phyloP scores from a whole-genome alignment of 2,113 vertebrate species.

The Bungarus multicinctus region DNA sequence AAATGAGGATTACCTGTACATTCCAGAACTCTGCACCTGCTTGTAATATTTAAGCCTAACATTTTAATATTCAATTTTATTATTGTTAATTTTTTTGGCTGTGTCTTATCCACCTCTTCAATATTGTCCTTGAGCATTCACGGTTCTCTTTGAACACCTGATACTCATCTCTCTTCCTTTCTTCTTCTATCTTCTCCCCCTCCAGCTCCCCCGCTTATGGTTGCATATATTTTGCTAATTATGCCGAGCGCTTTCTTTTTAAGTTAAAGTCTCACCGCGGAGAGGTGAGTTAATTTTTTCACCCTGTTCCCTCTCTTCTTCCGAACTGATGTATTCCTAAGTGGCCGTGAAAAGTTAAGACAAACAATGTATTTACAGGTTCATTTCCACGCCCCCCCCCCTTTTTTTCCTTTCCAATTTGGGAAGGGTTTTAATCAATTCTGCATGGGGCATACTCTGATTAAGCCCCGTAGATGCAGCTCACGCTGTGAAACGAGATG shows the following conservation, averaged over 20 bases:
- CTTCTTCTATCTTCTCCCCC: neutral
- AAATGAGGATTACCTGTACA: neutral
- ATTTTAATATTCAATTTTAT: neutral
- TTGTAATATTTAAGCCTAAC: neutral
- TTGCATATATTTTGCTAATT: neutral
- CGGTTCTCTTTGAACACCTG: neutral
- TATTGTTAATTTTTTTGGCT: neutral
- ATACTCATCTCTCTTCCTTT: neutral
- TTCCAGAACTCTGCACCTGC: neutral
- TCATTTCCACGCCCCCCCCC: neutral
- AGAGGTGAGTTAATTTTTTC: conserved; percentile 60
- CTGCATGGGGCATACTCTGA: neutral
- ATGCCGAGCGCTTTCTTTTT: neutral
- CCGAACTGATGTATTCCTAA: conserved; percentile 50
- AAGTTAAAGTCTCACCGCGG: conserved; percentile 39
- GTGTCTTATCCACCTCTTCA: neutral
- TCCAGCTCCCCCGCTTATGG: rapidly evolving
- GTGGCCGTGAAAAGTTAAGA: conserved; percentile 61
- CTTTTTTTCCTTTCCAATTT: conserved; percentile 9
- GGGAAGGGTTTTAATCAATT: conserved; percentile 53
- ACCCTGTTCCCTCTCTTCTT: neutral
- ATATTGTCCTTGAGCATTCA: neutral
- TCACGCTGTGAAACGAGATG: neutral
- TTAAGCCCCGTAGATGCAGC: neutral
- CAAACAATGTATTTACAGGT: conserved; percentile 58